Evolutionary conservation across 2,113 vertebrate genomes (phyloP), one percentile per base, ranked within the genome.

Genomic region (Xerus inauris): DNA sequence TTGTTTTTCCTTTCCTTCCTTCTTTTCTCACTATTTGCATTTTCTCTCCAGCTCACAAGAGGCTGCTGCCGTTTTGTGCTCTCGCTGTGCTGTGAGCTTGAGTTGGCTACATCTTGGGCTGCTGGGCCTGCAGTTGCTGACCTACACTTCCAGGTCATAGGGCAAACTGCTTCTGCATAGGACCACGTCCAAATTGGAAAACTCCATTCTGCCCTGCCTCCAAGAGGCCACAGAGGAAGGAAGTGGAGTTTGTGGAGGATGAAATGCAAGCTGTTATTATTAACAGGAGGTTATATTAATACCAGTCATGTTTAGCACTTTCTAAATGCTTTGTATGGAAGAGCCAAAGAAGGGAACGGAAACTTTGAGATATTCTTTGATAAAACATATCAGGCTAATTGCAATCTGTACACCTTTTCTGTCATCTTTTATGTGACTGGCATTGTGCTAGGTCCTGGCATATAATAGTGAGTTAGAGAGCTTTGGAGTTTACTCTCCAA

Each of bases 251-350:
- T 87, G 45, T 65, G 12, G 26, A 90, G 75, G 91, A 86, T 73
- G 59, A 93, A 95, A 96, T 75, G 69, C 73, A 35, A 64, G 38
- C 82, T 95, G 75, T 91, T 87, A 90, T 98, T 98, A 97, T 98
- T 97, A 95, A 72, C 91, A 95, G 97, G 87, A 97, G 32, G 73
- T 79, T 98, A 98, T 98, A 94, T 97, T 98, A 98, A 96, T 97
- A 71, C 51, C 67, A 47, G 20, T 89, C 59, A 17, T 94, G 93
- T 96, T 94, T 89, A 93, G 91, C 47, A 24, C 89, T 65, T 84
- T 87, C 79, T 93, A 62, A 90, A 77, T 59, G 82, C 54, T 17
- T 86, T 83, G 3, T 65, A 0, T 71, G 28, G 91, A 97, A 96
- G 69, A 95, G 87, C 77, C 94, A 97, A 94, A 96, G 97, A 81